phyloP scores from a whole-genome alignment of 2,888 invertebrate species.

The Brassicogethes aeneus region DNA sequence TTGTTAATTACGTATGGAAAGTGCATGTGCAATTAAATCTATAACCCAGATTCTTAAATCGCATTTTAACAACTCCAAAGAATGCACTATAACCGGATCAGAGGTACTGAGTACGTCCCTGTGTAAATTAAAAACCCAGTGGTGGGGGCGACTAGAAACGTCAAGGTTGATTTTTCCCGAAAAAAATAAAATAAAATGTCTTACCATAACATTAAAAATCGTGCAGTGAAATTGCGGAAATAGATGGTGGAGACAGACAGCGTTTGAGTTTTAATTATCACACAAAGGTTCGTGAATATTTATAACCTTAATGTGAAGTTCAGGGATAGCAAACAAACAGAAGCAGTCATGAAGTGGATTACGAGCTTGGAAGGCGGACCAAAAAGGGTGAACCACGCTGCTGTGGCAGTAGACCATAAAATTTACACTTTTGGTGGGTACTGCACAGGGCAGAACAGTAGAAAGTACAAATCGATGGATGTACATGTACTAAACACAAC shows the following conservation, averaged over 20 bases:
- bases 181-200: not conserved
- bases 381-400: conserved; percentile 86
- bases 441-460: conserved; percentile 75
- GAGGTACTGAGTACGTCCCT: too few relatives aligned
- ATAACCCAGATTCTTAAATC: too few relatives aligned
- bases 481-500: conserved; percentile 76
- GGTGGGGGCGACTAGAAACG: not conserved
- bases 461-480: conserved; percentile 69
- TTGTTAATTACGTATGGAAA: too few relatives aligned
- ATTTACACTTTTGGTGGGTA: conserved; percentile 91
- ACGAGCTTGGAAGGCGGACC: conserved; percentile 85
- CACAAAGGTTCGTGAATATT: conserved; percentile 10
- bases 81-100: too few relatives aligned
- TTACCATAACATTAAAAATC: not conserved
- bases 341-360: conserved; percentile 70
- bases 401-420: conserved; percentile 65
- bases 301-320: conserved; percentile 14
- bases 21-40: too few relatives aligned
- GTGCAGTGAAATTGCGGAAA: not conserved
- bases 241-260: not conserved
- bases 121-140: too few relatives aligned
- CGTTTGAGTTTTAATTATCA: conserved; percentile 6
- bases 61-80: too few relatives aligned
- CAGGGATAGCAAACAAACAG: conserved; percentile 6
- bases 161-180: not conserved